phyloP scores from a whole-genome alignment of 2,113 vertebrate genomes.

The Lichenostomus cassidix region DNA sequence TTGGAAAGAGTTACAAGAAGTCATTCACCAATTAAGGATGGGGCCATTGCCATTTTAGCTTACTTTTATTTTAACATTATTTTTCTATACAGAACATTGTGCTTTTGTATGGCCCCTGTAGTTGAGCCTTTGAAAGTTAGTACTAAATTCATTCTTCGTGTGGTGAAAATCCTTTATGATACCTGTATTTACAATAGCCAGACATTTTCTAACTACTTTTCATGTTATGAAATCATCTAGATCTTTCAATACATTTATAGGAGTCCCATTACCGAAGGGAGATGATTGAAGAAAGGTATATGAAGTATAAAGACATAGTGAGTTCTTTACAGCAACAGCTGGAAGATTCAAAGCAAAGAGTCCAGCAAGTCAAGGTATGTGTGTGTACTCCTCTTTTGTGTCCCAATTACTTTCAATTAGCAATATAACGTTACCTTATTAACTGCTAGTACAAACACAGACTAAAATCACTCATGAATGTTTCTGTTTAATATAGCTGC shows the following conservation, averaged over 20 bases:
- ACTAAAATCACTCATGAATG: neutral
- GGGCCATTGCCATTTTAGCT: neutral
- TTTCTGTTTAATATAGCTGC: neutral
- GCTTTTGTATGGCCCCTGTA: neutral
- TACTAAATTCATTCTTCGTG: neutral
- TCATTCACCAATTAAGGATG: neutral
- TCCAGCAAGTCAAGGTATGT: slow-evolving; percentile 79
- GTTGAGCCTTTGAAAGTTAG: neutral
- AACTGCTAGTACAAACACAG: neutral
- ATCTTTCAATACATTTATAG: slow-evolving; percentile 69
- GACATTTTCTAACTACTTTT: neutral
- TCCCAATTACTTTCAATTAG: neutral
- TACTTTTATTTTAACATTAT: neutral
- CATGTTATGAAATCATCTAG: neutral
- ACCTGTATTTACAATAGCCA: neutral
- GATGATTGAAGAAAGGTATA: slow-evolving; percentile 77
- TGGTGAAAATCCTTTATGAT: neutral
- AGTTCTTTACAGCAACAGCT: slow-evolving; percentile 81
- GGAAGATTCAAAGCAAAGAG: slow-evolving; percentile 80
- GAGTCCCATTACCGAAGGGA: slow-evolving; percentile 77
- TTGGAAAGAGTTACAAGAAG: neutral
- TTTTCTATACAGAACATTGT: neutral
- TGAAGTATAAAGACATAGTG: slow-evolving; percentile 82
- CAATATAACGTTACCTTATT: neutral
- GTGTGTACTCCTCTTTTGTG: neutral